Conservation (phyloP, 2,797 vertebrate species). For the Pseudocheirus occidentalis region DNA sequence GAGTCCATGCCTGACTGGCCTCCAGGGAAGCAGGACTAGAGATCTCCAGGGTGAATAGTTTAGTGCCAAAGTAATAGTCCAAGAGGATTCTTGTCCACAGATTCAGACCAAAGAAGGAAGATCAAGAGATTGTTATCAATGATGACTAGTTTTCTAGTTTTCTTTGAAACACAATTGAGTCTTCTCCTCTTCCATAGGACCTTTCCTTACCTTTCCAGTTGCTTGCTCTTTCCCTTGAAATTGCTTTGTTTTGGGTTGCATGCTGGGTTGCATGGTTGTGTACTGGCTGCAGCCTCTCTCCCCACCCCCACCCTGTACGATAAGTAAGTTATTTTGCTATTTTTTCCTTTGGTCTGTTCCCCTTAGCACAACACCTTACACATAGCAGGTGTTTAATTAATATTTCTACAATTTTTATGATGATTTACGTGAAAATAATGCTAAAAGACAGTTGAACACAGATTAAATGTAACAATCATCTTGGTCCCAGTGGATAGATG, state of each 20-base stretch:
- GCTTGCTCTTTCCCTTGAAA: not conserved
- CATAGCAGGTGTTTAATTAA: not conserved
- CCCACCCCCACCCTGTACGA: not conserved
- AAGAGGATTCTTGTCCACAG: not conserved
- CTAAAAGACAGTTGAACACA: not conserved
- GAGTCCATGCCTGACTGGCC: not conserved
- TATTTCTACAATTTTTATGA: not conserved
- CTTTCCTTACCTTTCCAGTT: not conserved
- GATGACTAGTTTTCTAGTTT: not conserved
- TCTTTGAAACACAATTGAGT: not conserved
- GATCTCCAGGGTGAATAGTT: not conserved
- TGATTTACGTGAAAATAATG: not conserved
- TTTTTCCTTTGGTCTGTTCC: not conserved
- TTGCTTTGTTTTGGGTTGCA: not conserved
- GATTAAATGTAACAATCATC: not conserved
- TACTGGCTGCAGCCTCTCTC: not conserved
- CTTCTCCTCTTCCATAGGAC: not conserved
- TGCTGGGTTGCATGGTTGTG: not conserved
- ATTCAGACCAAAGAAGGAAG: not conserved
- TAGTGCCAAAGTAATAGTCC: not conserved
- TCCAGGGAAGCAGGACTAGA: not conserved
- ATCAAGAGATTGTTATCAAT: not conserved
- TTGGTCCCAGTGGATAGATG: not conserved
- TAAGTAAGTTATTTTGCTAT: not conserved
- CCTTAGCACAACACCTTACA: not conserved